Evolutionary conservation across 2,113 vertebrate species (phyloP).

Genomic region (Platichthys flesus): DNA sequence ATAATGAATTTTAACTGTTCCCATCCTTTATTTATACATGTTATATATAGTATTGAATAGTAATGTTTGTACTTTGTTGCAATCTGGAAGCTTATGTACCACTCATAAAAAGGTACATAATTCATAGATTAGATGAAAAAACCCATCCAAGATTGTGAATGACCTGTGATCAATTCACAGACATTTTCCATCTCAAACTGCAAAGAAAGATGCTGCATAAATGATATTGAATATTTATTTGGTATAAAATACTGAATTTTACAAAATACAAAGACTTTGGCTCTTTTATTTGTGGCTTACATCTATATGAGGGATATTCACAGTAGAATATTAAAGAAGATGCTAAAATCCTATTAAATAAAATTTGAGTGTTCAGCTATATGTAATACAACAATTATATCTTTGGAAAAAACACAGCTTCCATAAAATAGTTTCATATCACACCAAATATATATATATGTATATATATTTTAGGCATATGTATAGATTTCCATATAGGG

Average conservation of each 20-base stretch:
- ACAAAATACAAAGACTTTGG: conserved; percentile 81
- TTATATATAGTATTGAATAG: not conserved
- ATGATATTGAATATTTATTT: conserved; percentile 75
- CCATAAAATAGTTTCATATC: conserved; percentile 67
- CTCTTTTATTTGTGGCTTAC: conserved; percentile 67
- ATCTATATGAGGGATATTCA: conserved; percentile 69
- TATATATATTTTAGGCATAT: not conserved
- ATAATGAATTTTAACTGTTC: conserved; percentile 83
- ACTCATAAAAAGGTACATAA: too few relatives aligned
- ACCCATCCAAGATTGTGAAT: not conserved
- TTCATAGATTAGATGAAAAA: not conserved
- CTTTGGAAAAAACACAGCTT: conserved; percentile 52
- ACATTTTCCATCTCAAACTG: not conserved
- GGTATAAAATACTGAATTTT: conserved; percentile 77
- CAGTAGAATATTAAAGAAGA: conserved; percentile 64
- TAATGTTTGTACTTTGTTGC: not conserved
- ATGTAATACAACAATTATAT: conserved; percentile 59
- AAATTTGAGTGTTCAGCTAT: conserved; percentile 48
- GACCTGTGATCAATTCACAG: not conserved
- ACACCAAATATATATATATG: conserved; percentile 63
- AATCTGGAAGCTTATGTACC: too few relatives aligned
- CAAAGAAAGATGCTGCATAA: conserved; percentile 26
- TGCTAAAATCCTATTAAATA: conserved; percentile 66
- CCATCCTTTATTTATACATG: not conserved
- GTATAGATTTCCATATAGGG: conserved; percentile 31